Percentiles rank a stretch among this genome's conserved stretches.
Conservation (phyloP, 1,140 invertebrate genomes). For the Lepidurus arcticus region DNA sequence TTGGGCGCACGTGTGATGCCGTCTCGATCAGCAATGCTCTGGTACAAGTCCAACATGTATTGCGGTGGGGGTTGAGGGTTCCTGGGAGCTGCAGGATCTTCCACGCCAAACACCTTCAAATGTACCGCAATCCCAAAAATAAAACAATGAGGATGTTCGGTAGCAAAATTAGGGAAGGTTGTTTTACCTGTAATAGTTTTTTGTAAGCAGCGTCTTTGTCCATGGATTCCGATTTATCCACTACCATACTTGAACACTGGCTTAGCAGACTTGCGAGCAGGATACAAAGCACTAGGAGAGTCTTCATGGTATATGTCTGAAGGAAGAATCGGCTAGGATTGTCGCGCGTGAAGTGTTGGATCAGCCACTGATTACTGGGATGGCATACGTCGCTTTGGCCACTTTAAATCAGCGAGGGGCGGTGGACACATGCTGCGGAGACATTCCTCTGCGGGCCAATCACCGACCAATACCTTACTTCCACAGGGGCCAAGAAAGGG, state of each 20-base stretch:
- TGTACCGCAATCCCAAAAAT: neutral
- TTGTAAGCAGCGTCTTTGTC: constrained; percentile 3
- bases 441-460: constrained; percentile 17
- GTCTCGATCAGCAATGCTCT: constrained; percentile 50
- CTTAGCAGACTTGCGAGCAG: neutral
- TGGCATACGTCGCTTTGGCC: constrained; percentile 1
- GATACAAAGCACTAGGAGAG: neutral
- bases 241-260: neutral
- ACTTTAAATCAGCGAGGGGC: constrained; percentile 16
- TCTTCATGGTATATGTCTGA: neutral
- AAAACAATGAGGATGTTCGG: neutral
- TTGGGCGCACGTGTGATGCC: constrained; percentile 50
- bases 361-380: constrained; percentile 15
- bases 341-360: constrained; percentile 1
- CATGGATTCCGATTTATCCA: neutral
- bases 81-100: neutral
- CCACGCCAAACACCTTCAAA: neutral
- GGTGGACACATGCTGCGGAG: constrained; percentile 20
- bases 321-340: neutral
- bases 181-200: neutral
- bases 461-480: neutral
- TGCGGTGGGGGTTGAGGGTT: constrained; percentile 47
- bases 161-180: neutral
- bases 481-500: constrained; percentile 12
- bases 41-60: constrained; percentile 58